Conservation (phyloP, 2,113 vertebrate genomes). For the Brachypteracias leptosomus region DNA sequence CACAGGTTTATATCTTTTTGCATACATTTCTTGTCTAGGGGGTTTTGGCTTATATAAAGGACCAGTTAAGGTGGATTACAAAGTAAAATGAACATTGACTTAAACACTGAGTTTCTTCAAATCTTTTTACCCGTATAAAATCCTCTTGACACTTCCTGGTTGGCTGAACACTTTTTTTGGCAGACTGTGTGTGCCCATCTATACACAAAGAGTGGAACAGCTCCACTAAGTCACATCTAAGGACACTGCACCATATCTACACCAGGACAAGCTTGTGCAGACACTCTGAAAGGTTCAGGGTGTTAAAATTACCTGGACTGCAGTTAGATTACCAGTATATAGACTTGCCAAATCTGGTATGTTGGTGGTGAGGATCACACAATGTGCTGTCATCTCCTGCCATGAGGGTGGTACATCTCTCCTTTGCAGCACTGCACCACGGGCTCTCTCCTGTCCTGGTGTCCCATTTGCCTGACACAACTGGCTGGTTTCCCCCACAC, state of each 20-base stretch:
- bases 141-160: not conserved
- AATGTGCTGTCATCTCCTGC: not conserved
- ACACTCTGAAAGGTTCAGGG: not conserved
- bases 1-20: not conserved
- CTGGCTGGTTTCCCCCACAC: not conserved
- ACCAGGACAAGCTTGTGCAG: not conserved
- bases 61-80: slow-evolving; percentile 23
- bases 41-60: not conserved
- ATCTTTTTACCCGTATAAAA: not conserved
- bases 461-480: not conserved
- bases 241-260: not conserved
- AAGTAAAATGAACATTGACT: slow-evolving; percentile 13
- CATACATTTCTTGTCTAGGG: not conserved
- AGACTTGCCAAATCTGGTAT: not conserved
- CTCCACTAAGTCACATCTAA: not conserved
- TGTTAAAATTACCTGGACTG: not conserved
- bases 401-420: fast-evolving
- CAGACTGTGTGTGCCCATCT: not conserved
- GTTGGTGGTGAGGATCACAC: not conserved
- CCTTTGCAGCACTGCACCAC: fast-evolving
- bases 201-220: not conserved
- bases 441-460: not conserved
- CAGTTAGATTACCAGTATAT: not conserved
- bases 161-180: not conserved
- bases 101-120: not conserved